phyloP scores from a whole-genome alignment of 2,888 invertebrate species.

The Liopterus haemorrhoidalis region DNA sequence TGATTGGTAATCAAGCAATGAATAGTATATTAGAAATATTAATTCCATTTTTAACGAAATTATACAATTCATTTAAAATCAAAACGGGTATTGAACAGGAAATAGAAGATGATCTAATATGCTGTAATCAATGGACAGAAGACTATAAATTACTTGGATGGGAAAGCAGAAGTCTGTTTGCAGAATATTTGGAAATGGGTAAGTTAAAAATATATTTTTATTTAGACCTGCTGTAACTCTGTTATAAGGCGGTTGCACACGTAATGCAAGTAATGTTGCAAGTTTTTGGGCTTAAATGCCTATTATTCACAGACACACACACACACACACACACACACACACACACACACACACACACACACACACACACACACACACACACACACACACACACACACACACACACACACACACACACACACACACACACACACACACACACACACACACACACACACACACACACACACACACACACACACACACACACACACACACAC shows the following conservation, averaged over 20 bases:
- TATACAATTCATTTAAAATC: conserved; percentile 49
- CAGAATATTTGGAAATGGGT: conserved; percentile 85
- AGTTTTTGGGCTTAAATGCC: too few relatives aligned
- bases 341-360: too few relatives aligned
- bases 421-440: too few relatives aligned
- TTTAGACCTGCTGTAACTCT: conserved; percentile 4
- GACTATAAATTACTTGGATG: conserved; percentile 64
- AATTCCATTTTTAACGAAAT: conserved; percentile 57
- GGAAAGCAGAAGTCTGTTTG: conserved; percentile 63
- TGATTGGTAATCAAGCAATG: conserved; percentile 80
- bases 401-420: too few relatives aligned
- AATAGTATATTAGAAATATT: conserved; percentile 72
- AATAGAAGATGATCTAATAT: conserved; percentile 42
- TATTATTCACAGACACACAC: too few relatives aligned
- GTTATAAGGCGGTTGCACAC: conserved; percentile 7
- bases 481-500: too few relatives aligned
- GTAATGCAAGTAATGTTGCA: too few relatives aligned
- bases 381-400: too few relatives aligned
- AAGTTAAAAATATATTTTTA: conserved; percentile 33
- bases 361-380: too few relatives aligned
- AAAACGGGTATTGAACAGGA: conserved; percentile 48
- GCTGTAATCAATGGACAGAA: conserved; percentile 65
- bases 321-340: too few relatives aligned
- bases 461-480: too few relatives aligned
- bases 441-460: too few relatives aligned